Percentiles rank a stretch among this genome's conserved stretches.
Conservation (phyloP, 30 jellyfish, hydroid and myxozoan species). For the Haliclystus octoradiatus region DNA sequence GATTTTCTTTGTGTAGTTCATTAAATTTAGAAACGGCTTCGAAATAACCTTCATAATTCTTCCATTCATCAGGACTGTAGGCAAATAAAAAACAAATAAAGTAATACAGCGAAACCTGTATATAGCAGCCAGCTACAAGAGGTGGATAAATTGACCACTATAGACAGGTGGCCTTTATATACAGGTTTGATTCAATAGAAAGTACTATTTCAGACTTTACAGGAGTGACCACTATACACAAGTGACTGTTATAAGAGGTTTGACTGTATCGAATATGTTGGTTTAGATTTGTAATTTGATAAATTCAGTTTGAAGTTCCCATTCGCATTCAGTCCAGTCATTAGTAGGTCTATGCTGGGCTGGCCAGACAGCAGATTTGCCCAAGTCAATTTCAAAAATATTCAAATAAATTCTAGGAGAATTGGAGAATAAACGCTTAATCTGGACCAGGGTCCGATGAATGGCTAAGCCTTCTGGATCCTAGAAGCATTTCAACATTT, state of each 20-base stretch:
- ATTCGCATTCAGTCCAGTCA: too few relatives aligned
- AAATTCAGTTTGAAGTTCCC: too few relatives aligned
- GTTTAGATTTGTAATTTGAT: too few relatives aligned
- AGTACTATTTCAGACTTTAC: neutral
- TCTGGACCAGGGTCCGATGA: too few relatives aligned
- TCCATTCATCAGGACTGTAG: slow-evolving; percentile 88
- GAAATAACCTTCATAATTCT: slow-evolving; percentile 38
- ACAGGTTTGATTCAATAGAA: neutral
- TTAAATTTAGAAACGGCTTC: slow-evolving; percentile 28
- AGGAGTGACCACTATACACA: neutral
- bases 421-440: too few relatives aligned
- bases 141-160: neutral
- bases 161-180: slow-evolving; percentile 1
- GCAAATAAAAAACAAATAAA: neutral
- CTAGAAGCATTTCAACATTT: too few relatives aligned
- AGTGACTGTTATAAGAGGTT: neutral
- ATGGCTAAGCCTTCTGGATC: too few relatives aligned
- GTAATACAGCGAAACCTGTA: neutral
- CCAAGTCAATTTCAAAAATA: too few relatives aligned
- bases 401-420: too few relatives aligned
- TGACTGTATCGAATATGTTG: neutral
- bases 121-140: neutral
- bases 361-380: too few relatives aligned
- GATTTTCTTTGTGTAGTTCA: slow-evolving; percentile 9
- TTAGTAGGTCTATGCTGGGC: too few relatives aligned